These are phyloP conservation scores for Harmothoe impar DNA, from an alignment of 2,888 invertebrate species.

Conservation along the genomic window DNA sequence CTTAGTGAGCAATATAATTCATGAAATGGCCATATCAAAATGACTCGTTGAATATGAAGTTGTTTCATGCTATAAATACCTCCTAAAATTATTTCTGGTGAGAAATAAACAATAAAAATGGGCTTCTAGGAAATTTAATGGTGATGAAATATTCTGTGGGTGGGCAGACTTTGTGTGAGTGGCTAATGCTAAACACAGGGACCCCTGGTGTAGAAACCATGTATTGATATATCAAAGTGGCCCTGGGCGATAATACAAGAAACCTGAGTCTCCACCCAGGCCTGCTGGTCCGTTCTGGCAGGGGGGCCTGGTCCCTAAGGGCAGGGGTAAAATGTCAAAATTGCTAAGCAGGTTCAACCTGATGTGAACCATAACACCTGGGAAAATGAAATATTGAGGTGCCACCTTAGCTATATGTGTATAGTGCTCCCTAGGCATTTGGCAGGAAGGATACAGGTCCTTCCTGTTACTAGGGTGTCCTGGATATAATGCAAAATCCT, in stretches of 20 bases:
- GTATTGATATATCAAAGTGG: slow-evolving; percentile 29
- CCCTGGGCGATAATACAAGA: slow-evolving; percentile 8
- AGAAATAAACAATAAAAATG: background rate
- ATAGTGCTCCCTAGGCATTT: too few species aligned
- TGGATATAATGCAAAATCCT: too few species aligned
- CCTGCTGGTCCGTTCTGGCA: background rate
- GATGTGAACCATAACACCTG: slow-evolving; percentile 22
- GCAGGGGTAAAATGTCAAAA: slow-evolving; percentile 22
- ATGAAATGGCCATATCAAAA: too few species aligned
- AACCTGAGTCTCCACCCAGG: slow-evolving; percentile 1
- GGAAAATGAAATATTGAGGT: background rate
- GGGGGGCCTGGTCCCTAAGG: background rate
- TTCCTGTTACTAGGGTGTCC: too few species aligned
- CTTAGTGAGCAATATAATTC: too few species aligned
- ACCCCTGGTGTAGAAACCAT: background rate
- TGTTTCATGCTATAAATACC: too few species aligned
- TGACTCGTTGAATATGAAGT: too few species aligned
- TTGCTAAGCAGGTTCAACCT: slow-evolving; percentile 10
- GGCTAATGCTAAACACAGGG: too few species aligned
- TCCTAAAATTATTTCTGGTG: too few species aligned
- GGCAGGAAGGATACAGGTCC: too few species aligned
- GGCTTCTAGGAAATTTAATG: background rate
- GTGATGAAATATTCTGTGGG: slow-evolving; percentile 15
- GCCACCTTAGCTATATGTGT: background rate
- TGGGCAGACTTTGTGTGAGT: too few species aligned